Base-by-base conservation (phyloP, 2,888 invertebrate genomes). In the Parnassius glacialis region DNA sequence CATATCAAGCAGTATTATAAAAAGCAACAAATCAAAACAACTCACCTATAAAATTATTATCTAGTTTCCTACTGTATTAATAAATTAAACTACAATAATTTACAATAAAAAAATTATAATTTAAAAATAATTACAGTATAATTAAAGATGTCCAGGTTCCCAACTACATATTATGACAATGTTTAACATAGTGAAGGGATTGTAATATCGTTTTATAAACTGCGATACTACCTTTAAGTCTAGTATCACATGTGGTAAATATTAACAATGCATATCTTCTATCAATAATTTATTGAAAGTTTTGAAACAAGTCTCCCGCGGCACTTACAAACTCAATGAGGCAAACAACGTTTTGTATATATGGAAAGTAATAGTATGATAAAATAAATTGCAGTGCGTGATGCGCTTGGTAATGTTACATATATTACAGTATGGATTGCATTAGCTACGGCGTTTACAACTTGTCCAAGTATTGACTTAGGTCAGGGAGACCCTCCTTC, bases 391-490 rank as follows among this genome's bases (percentile, higher is more conserved):
- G 75, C 76, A 73, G 74, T 82, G 85, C 83, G 85, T 81, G 85
- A 83, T 83, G 84, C 84, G 76, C 79, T 75, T 80, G 75, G 79
- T 79, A 81, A 80, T 83, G 81, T 83, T 87, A 85, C 83, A 87
- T 89, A 89, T 88, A 85, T 87, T 90, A 90, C 87, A 90, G 59
- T 80, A 80, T 78, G 78, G 81, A 85, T 87, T 86, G 81, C 71
- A 75, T 86, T 86, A 83, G 87, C 88, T 89, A 89, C 77, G 80
- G 75, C 80, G 81, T 86, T 98, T 99, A 99, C 96, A 99, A 94
- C 93, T 99, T 99, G 94, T 99, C 99, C 93, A 99, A 93, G 92
- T 98, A 99, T 93, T 97, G 96, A 82, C 95, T 92, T 82, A 99
- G 93, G 84, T 97, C 97, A 79, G 99, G 99, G 74, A 99, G 94